Base-by-base conservation (phyloP, 2,113 vertebrate species). In the Delphinus delphis region DNA sequence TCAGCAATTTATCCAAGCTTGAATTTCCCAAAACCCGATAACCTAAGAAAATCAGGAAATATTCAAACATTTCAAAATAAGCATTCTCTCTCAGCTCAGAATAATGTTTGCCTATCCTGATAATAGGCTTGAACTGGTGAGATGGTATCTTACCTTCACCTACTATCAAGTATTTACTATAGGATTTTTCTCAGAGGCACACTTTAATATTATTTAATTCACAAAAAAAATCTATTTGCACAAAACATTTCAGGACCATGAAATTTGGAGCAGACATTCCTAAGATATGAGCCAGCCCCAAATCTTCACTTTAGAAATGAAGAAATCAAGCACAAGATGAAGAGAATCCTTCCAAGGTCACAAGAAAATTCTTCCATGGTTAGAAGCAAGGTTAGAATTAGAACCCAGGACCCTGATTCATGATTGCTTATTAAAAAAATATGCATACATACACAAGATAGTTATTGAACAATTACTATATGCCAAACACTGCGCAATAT, bases 301-400 rank as follows among this genome's bases (percentile, higher is more conserved):
- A 60, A 82, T 28, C 26, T 86, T 88, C 33, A 86, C 12, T 93
- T 84, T 93, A 60, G 11, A 70, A 50, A 58, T 76, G n/a, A 89
- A 79, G 44, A 80, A 97, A 94, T 65, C 63, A 96, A 82, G n/a
- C 62, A 38, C 28, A 67, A 87, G 63, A 28, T 47, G 38, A 91
- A 94, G 33, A 90, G 38, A 90, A 47, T 36, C 84, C 33, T 76
- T 84, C 31, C 47, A 33, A 77, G 87, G 10, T 90, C 80, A 90
- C 25, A n/a, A 83, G 62, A 90, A 28, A 86, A 68, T 63, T 67
- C 26, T 60, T 88, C 55, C 38, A 68, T 62, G 9, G 11, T 79
- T n/a, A 91, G 53, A 65, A 88, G 38, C 6, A 91, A 88, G 60
- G 74, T 79, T 79, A 79, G 25, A 50, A 92, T n/a, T 65, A 28